Percentiles rank a stretch among this genome's conserved stretches.
phyloP scores from a whole-genome alignment of 2,113 vertebrate species.

The Azemiops feae region DNA sequence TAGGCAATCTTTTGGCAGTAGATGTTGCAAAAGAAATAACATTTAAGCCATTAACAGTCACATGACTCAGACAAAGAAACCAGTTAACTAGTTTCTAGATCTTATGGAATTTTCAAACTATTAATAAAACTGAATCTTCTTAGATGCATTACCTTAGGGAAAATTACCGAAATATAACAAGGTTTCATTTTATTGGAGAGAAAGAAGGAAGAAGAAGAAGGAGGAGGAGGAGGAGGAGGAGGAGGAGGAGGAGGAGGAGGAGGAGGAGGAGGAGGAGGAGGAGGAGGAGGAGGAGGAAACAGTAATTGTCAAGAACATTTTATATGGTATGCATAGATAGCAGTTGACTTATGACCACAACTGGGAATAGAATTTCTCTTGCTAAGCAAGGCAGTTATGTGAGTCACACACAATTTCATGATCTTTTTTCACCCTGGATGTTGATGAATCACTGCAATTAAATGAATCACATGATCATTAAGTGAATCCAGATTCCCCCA shows the following conservation, averaged over 20 bases:
- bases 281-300: too few species aligned
- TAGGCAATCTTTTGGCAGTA: slow-evolving; percentile 2
- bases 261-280: background rate
- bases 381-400: too few species aligned
- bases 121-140: background rate
- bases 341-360: background rate
- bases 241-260: background rate
- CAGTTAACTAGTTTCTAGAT: background rate
- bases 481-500: too few species aligned
- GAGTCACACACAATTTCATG: background rate
- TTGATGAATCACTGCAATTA: too few species aligned
- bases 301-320: background rate
- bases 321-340: background rate
- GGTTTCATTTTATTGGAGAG: background rate
- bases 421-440: background rate
- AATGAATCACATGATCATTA: too few species aligned
- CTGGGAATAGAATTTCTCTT: background rate
- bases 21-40: background rate
- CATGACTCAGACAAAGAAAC: background rate
- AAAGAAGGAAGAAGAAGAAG: background rate
- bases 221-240: background rate
- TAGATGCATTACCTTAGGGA: background rate
- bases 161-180: background rate
- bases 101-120: background rate
- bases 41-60: background rate